Evolutionary conservation across 2,888 invertebrate species (phyloP), one percentile per base, ranked within the genome.

Genomic region (Gymnosoma rotundatum): DNA sequence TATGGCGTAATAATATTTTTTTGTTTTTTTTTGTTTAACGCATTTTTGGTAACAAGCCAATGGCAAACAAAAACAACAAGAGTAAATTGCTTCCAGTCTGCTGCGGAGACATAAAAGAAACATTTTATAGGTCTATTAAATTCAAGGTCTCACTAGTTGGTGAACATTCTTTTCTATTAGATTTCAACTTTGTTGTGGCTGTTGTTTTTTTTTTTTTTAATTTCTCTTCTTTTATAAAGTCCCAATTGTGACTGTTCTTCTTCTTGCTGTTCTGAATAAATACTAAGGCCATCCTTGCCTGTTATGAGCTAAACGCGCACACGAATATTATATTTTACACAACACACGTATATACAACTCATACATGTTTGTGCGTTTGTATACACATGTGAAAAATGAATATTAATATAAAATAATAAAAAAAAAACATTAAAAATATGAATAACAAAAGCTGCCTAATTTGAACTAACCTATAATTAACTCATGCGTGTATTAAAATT

Each of bases 111-210:
- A 84, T 78, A 84, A 84, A 78, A 74, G 78, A 81, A 60, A 52
- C 69, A 20, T 84, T 84, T 84, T 84, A 78, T 84, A 56, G 84
- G 78, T 61, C 69, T 74, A 70, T 84, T 74, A 64, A 84, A 76
- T 50, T 69, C 81, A 84, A 80, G 84, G 84, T 73, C 84, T 80
- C 42, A 10, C 25, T 38, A 18, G 38, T 52, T 69, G 56, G 63
- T 56, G 25, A 14, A 4, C 2, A 16, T 32, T 25, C 66, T 64
- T 32, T 21, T 42, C 38, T 56, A 42, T 61, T 52, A 45, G 18
- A 9, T 66, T 66, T 18, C 36, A 2, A 45, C 42, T 48, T 48
- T 48, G 1, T 48, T 48, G 42, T 42, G 4, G 10, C 42, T 42
- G 4, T 2, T 42, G 42, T 12, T 14, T 48, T 14, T 48, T 2